phyloP scores from a whole-genome alignment of 2,113 vertebrate genomes.

The Malaclemys terrapin region DNA sequence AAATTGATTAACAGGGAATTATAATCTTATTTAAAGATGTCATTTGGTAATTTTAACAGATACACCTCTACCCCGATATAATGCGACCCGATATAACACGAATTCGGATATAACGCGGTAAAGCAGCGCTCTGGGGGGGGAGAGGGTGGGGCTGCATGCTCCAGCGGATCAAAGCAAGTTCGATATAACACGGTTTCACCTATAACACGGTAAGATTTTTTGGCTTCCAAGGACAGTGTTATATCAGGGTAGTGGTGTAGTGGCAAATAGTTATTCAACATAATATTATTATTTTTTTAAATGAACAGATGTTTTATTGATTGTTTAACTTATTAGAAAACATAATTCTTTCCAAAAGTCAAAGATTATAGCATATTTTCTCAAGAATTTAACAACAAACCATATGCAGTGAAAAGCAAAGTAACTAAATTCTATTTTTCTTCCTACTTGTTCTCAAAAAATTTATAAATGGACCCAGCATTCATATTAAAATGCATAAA shows the following conservation, averaged over 20 bases:
- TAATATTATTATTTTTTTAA: neutral
- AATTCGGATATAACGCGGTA: no score
- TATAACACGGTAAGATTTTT: no score
- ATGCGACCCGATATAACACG: no score
- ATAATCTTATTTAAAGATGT: conserved; percentile 26
- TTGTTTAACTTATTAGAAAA: neutral
- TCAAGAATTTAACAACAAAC: neutral
- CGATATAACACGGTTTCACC: no score
- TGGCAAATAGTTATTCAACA: neutral
- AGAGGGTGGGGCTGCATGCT: no score
- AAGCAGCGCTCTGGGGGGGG: no score
- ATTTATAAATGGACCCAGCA: neutral
- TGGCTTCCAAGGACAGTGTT: no score
- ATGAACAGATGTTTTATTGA: neutral
- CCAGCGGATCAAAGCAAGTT: no score
- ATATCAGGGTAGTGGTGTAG: neutral
- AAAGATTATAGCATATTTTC: neutral
- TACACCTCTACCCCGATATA: no score
- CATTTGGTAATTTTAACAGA: conserved; percentile 36
- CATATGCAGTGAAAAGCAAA: neutral
- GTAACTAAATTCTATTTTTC: neutral
- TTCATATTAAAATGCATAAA: neutral
- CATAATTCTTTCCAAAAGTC: neutral
- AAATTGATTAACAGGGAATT: conserved; percentile 50
- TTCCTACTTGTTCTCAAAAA: neutral